Evolutionary conservation across 2,888 invertebrate species (phyloP).

Genomic region (Hypomecis punctinalis): DNA sequence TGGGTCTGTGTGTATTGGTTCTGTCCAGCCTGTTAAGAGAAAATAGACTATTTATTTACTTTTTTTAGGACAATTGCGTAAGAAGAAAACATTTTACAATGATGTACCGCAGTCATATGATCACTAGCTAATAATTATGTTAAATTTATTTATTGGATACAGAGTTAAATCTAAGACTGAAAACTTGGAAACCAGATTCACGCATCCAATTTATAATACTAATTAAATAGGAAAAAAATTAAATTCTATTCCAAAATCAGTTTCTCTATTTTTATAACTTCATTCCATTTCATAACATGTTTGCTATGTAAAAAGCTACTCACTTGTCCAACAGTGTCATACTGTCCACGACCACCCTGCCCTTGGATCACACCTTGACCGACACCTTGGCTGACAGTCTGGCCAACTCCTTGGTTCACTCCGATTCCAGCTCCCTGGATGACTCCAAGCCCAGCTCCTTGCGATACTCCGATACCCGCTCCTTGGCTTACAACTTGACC

Average conservation of each 20-base stretch:
- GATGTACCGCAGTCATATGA: too few species aligned
- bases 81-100: too few species aligned
- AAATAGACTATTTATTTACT: slow-evolving; percentile 1
- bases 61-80: too few species aligned
- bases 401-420: not conserved
- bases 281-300: too few species aligned
- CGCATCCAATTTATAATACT: too few species aligned
- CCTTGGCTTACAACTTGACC: slow-evolving; percentile 35
- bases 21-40: slow-evolving; percentile 37
- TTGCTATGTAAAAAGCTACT: slow-evolving; percentile 26
- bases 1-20: slow-evolving; percentile 47
- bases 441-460: slow-evolving; percentile 39
- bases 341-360: slow-evolving; percentile 54
- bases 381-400: not conserved
- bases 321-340: slow-evolving; percentile 53
- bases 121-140: too few species aligned
- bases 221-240: too few species aligned
- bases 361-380: slow-evolving; percentile 46
- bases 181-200: too few species aligned
- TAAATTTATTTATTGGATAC: too few species aligned
- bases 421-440: not conserved
- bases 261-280: too few species aligned
- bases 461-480: slow-evolving; percentile 37
- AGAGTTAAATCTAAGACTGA: too few species aligned
- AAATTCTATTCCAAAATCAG: too few species aligned